Percentiles rank a stretch among this genome's conserved stretches.
These are phyloP conservation scores for Syrrhaptes paradoxus DNA, from an alignment of 2,113 vertebrate species.

Conservation along the genomic window DNA sequence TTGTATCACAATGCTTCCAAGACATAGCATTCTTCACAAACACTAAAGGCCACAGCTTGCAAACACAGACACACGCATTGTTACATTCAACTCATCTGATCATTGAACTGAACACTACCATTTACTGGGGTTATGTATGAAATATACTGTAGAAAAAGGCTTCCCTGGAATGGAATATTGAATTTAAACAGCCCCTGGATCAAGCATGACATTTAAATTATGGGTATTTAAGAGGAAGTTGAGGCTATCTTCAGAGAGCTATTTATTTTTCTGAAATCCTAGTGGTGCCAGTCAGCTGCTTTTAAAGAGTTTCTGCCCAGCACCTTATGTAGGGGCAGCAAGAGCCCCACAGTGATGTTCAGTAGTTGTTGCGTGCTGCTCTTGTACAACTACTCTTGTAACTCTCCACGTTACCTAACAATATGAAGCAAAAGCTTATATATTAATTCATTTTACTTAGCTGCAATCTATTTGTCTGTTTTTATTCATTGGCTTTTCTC, in stretches of 20 bases:
- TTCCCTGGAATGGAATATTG: background rate
- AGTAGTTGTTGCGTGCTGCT: background rate
- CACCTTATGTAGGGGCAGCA: fast-evolving
- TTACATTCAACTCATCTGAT: background rate
- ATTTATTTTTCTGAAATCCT: background rate
- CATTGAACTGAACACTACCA: background rate
- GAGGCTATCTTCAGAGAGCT: background rate
- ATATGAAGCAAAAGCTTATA: background rate
- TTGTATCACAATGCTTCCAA: background rate
- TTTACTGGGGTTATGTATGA: background rate
- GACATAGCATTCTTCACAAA: background rate
- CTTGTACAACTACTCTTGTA: background rate
- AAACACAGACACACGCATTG: fast-evolving
- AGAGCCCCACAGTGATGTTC: fast-evolving
- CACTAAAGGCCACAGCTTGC: background rate
- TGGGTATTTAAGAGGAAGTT: background rate
- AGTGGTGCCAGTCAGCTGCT: background rate
- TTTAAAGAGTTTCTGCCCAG: background rate
- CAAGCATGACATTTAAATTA: background rate
- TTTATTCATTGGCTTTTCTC: background rate
- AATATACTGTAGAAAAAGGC: background rate
- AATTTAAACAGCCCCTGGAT: background rate
- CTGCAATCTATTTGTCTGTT: background rate
- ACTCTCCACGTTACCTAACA: background rate
- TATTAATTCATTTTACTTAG: background rate